Evolutionary conservation across 1,140 invertebrate species (phyloP).

Genomic region (Pachyrhynchus sulphureomaculatus): DNA sequence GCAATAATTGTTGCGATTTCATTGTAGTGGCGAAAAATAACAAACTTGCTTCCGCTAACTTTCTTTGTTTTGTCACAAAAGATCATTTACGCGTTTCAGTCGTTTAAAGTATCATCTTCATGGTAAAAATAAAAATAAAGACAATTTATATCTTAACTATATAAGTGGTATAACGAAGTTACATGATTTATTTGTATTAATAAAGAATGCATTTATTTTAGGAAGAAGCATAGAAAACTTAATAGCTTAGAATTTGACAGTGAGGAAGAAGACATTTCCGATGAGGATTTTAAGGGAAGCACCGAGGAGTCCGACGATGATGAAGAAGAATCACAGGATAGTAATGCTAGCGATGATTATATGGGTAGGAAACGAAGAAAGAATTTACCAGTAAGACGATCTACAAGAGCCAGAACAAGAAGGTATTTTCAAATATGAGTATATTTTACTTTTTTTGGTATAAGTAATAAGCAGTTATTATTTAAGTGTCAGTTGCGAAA

Average conservation of each 20-base stretch:
- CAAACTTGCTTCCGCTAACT: no score
- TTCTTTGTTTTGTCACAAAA: no score
- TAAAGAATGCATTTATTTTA: conserved; percentile 40
- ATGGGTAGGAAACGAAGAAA: conserved; percentile 50
- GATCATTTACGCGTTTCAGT: no score
- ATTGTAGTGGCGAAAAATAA: no score
- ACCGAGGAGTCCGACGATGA: conserved; percentile 48
- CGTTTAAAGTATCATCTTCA: no score
- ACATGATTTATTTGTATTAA: no score
- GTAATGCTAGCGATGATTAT: conserved; percentile 62
- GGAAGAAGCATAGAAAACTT: conserved; percentile 72
- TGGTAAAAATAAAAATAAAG: no score
- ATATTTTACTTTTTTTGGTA: neutral
- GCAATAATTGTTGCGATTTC: no score
- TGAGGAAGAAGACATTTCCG: conserved; percentile 75
- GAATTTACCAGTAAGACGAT: conserved; percentile 57
- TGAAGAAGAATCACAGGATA: conserved; percentile 58
- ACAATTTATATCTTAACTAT: no score
- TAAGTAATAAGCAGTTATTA: no score
- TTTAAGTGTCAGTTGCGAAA: no score
- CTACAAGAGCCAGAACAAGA: conserved; percentile 56
- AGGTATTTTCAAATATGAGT: neutral
- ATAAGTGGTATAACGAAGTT: no score
- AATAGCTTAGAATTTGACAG: conserved; percentile 81
- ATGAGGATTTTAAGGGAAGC: conserved; percentile 83